Evolutionary conservation across 1,140 invertebrate genomes (phyloP).

Genomic region (Trichoplusia ni): DNA sequence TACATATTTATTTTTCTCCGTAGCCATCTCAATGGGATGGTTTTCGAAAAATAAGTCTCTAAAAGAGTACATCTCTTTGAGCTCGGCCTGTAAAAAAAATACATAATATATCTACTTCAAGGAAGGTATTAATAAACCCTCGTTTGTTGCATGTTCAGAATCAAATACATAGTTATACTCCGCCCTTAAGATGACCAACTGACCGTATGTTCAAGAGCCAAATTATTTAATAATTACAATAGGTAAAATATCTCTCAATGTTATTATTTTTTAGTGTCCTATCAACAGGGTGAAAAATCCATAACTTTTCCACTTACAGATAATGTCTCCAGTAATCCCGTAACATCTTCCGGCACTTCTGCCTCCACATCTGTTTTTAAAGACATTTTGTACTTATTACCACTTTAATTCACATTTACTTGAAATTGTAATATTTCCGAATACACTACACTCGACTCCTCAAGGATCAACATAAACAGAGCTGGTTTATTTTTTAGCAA

Average conservation of each 20-base stretch:
- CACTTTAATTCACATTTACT: not conserved
- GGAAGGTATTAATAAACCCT: slow-evolving; percentile 5
- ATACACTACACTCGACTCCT: no score
- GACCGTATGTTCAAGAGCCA: no score
- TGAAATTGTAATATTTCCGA: no score
- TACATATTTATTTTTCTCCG: slow-evolving; percentile 85
- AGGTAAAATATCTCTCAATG: no score
- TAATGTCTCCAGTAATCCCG: slow-evolving; percentile 55
- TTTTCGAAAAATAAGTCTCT: slow-evolving; percentile 91
- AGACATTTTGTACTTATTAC: not conserved
- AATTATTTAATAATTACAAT: no score
- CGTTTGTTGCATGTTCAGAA: not conserved
- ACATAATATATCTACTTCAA: not conserved
- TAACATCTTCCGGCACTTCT: slow-evolving; percentile 53
- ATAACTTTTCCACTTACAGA: slow-evolving; percentile 47
- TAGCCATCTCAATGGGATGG: slow-evolving; percentile 86
- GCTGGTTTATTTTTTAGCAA: no score
- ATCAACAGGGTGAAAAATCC: no score
- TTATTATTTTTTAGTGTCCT: no score
- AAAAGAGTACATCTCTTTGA: slow-evolving; percentile 86
- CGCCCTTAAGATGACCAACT: no score
- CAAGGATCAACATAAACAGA: no score
- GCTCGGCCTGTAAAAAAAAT: slow-evolving; percentile 79
- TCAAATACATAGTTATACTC: no score
- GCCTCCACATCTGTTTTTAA: slow-evolving; percentile 49